Base-by-base conservation (phyloP, 1,140 invertebrate species). In the Caenorhabditis elegans region DNA sequence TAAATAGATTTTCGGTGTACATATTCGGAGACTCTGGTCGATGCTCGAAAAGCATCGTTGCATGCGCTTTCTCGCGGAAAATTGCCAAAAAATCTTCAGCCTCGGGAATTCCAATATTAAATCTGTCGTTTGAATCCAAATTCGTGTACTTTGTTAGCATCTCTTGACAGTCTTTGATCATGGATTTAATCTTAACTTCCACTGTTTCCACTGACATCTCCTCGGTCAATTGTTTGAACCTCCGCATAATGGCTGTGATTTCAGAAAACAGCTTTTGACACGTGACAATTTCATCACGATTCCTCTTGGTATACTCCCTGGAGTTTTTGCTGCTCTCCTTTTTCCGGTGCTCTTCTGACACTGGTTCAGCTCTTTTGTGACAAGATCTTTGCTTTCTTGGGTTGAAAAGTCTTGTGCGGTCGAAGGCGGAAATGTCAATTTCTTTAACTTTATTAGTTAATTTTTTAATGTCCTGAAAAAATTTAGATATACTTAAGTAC, bases 291-390 rank as follows among this genome's bases (percentile, higher is more conserved):
- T 70, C 60, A 22, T 70, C 60, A 19, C 60, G 60, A 70, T 70
- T 70, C n/a, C 60, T 70, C 11, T 70, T 70, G 8, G 60, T 70
- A 19, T 70, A 70, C 39, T 70, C 60, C 39, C 60, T 70, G 1
- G 60, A 70, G 10, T 70, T 70, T n/a, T 70, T 70, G 43, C 60
- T 70, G 26, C 60, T 70, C 22, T 70, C 60, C n/a, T 10, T 36
- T 11, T 70, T 70, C 3, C 60, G 31, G 34, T 22, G 60, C 34
- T 70, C 60, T 22, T 70, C 60, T 2, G 60, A 70, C n/a, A 70
- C 34, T 39, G 60, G 60, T 39, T 70, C 60, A 4, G 60, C 34
- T 39, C 60, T 36, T 15, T 70, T 70, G 13, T 70, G 60, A 70
- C 60, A 70, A 5, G 60, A 70, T 11, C 60, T n/a, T 13, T 70